Base-by-base conservation (phyloP, 2,113 vertebrate species). In the Petaurus breviceps region DNA sequence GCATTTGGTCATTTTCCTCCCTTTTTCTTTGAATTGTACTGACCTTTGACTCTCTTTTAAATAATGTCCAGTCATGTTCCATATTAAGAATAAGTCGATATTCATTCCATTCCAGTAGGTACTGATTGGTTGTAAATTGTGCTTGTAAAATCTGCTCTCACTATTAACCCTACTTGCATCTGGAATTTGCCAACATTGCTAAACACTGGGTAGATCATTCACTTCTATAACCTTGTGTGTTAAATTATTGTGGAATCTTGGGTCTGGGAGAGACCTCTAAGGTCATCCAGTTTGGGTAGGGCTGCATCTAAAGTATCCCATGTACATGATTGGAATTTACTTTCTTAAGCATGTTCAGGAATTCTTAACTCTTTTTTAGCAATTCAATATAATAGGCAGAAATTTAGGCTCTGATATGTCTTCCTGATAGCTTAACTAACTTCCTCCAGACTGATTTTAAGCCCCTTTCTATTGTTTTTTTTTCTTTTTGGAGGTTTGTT, bases 381-480 rank as follows among this genome's bases (percentile, higher is more conserved):
- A 97, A 97, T 77, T 53, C 94, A 97, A 97, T 97, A 96, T 93
- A 95, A 97, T 97, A 95, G 0, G 1, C 96, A 97, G 95, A 97
- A 97, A 97, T 2, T 97, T 97, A 97, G 96, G 94, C 91, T 97
- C 57, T 90, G 97, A 97, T 93, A 97, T 95, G 94, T 97, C 94
- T 96, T 93, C 94, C 96, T 96, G 94, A 96, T 92, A 97, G 95
- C 97, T 95, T 96, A 97, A 95, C 96, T 98, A 96, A 97, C 97
- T 97, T 97, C 96, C 96, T 97, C 97, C 97, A 96, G 96, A 97
- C 68, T 49, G 93, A 96, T 89, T 96, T 95, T 55, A 97, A 97
- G 95, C 94, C 95, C 31, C 61, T 96, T 96, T 95, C 47, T 46
- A 90, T 95, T 98, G 95, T 97, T 97, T 97, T 77, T 97, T 77